These are phyloP conservation scores for Cavia aperea DNA, from an alignment of 2,113 vertebrate genomes.

Conservation along the genomic window DNA sequence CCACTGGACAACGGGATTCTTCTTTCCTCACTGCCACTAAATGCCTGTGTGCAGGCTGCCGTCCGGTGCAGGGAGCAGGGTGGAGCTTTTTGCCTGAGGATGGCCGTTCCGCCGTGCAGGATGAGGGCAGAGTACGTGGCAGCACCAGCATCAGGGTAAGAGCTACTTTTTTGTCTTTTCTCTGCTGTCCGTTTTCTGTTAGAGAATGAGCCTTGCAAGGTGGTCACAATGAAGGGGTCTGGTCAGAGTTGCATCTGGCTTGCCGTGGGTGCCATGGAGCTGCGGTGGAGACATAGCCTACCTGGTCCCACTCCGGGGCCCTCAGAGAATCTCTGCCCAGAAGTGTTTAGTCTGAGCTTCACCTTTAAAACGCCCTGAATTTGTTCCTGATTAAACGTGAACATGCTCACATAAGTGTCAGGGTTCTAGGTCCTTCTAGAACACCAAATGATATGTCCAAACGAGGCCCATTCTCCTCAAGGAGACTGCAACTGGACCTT, in stretches of 20 bases:
- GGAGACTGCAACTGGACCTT: neutral
- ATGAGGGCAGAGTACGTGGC: slow-evolving; percentile 55
- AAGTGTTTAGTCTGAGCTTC: neutral
- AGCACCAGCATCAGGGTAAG: slow-evolving; percentile 56
- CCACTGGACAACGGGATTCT: neutral
- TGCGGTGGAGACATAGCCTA: neutral
- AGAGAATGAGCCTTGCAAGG: neutral
- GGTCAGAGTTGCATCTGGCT: neutral
- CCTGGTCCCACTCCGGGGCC: neutral
- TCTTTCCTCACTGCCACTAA: neutral
- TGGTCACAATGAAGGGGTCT: neutral
- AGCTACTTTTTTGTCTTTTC: neutral
- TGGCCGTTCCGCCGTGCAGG: slow-evolving; percentile 50
- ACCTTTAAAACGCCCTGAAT: neutral
- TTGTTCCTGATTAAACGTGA: neutral
- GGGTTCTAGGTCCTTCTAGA: neutral
- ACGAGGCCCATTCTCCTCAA: neutral
- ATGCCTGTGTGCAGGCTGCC: neutral
- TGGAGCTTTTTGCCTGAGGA: slow-evolving; percentile 45
- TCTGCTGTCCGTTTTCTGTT: neutral
- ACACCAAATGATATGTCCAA: accelerated
- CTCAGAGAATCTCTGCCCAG: neutral
- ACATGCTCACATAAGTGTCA: neutral
- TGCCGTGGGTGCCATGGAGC: neutral
- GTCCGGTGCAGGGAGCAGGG: neutral